Base-by-base conservation (phyloP, 2,797 vertebrate genomes). In the Myotis planiceps region DNA sequence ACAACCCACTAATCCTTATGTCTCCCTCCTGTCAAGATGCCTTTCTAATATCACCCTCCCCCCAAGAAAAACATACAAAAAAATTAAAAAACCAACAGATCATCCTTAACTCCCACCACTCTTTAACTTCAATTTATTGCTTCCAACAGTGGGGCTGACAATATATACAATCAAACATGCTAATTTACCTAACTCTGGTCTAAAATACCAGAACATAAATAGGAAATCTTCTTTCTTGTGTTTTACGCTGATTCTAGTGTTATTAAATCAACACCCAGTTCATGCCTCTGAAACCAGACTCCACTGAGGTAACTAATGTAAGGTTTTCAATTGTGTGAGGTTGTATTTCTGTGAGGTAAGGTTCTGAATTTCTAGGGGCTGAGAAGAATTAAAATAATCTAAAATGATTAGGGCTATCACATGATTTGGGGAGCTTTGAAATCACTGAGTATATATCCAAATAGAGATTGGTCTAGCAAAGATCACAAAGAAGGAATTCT, bases 91-190 rank as follows among this genome's bases (percentile, higher is more conserved):
- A 45, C 45, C 13, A 2, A 32, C 4, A 55, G 6, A 65, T 15
- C 18, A 74, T 29, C 92, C 85, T 94, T 19, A 85, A 83, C 5
- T 63, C 2, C 18, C 10, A 88, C 1, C 7, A 78, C 47, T 5
- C 16, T 84, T 37, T 95, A 88, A 75, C 60, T 91, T 85, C 49
- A 80, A 87, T 9, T 66, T 86, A 82, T 4, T 76, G 87, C 32
- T 82, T 86, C 19, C 19, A 84, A 65, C 3, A 86, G 4, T 29
- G 9, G 12, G 19, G 25, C 4, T 87, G 16, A 66, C 12, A 74
- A 71, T 60, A 15, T 32, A 72, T 7, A 69, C 16, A 76, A 75
- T 63, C 14, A 75, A 89, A 75, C 34, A 87, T 65, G 18, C 14
- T 86, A 84, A 93, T 55, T 79, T 85, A 93, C 23, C 32, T 81